Conservation (phyloP, 1,140 invertebrate species). For the Agrilus planipennis region DNA sequence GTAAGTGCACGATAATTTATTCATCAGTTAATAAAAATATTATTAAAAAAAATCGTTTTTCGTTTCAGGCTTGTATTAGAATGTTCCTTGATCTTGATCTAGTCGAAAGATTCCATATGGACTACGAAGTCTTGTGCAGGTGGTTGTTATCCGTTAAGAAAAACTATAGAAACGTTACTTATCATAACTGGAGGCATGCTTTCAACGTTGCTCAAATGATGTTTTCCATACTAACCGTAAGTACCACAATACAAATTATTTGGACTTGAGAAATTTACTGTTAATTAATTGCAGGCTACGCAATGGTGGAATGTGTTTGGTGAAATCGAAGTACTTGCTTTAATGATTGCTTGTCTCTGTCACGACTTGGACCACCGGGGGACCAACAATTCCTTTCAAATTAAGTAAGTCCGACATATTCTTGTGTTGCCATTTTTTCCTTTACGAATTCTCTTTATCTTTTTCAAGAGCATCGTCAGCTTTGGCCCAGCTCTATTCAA, state of each 20-base stretch:
- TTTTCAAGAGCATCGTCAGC: conserved; percentile 70
- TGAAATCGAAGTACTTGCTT: conserved; percentile 81
- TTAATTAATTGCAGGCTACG: conserved; percentile 51
- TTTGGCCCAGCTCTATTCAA: conserved; percentile 85
- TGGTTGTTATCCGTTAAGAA: conserved; percentile 93
- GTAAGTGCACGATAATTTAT: too few relatives aligned
- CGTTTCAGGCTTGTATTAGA: conserved; percentile 66
- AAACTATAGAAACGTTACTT: conserved; percentile 91
- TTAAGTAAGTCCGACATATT: conserved; percentile 80
- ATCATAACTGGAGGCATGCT: conserved; percentile 94
- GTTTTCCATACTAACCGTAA: conserved; percentile 84
- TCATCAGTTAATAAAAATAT: too few relatives aligned
- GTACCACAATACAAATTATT: conserved; percentile 14
- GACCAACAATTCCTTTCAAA: conserved; percentile 97
- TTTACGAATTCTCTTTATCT: conserved; percentile 3
- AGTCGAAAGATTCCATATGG: conserved; percentile 81
- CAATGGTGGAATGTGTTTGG: conserved; percentile 88
- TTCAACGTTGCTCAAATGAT: conserved; percentile 96
- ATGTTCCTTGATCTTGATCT: conserved; percentile 89
- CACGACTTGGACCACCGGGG: conserved; percentile 94
- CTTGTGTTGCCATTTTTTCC: too few relatives aligned
- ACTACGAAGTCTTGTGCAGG: conserved; percentile 75
- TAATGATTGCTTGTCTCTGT: conserved; percentile 91
- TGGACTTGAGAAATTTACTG: neutral
- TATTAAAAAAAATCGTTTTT: too few relatives aligned